Base-by-base conservation (phyloP, 2,888 invertebrate genomes). In the Microctonus brassicae region DNA sequence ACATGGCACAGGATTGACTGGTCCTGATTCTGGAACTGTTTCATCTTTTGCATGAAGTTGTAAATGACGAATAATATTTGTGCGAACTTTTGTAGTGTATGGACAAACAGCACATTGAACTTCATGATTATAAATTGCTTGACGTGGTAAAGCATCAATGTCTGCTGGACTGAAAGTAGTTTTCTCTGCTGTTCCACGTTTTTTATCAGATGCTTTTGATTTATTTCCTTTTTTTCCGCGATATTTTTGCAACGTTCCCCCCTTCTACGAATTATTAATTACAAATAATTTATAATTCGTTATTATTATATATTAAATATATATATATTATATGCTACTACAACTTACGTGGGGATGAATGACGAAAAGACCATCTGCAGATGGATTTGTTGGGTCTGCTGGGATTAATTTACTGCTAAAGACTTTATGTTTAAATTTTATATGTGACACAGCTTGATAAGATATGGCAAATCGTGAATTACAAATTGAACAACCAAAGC, bases 1-100 rank as follows among this genome's bases (percentile, higher is more conserved):
- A 82, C 93, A 94, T 0, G 94, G 94, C 6, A 95, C 95, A 0
- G 95, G 95, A 89, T 95, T 95, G 0, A 95, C 92, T 0, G 94
- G 94, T 13, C 93, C 93, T 0, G 90, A 91, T 67, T 90, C 90
- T 0, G 94, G 91, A 7, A 92, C 93, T 0, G 89, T 89, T 61
- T 88, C 84, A 76, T 91, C 91, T 65, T 91, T 90, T 10, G 88
- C 87, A 84, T 96, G 95, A 73, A 91, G 86, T 77, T 91, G 91
- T 73, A 96, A 85, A 81, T 94, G 94, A 0, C 93, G 88, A 7
- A 93, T 89, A 86, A 95, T 90, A 82, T 95, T 95, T 13, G 91
- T 89, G 0, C 93, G 89, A 4, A 93, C 93, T 86, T 93, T 93
- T 0, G 93, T 93, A 22, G 88, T 89, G 79, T 92, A 95, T 36